A percentile compares a stretch with the other conserved stretches of the same genome.
phyloP scores from a whole-genome alignment of 2,113 vertebrate genomes.

The Hippotragus niger region DNA sequence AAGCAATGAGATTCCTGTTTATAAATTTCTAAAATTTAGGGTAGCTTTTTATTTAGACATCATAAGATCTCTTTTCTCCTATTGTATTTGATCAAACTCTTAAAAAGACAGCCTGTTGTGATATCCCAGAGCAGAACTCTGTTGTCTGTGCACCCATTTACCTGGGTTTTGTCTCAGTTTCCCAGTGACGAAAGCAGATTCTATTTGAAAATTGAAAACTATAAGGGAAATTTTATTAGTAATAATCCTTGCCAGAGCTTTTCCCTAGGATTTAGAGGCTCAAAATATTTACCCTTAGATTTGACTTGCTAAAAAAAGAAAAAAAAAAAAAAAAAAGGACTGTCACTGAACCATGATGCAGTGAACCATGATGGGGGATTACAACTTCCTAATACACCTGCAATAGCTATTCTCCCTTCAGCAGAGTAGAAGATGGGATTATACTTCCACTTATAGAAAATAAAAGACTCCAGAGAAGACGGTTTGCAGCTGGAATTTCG shows the following conservation, averaged over 20 bases:
- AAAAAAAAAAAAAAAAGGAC: neutral
- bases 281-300: neutral
- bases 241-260: neutral
- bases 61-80: neutral
- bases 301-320: neutral
- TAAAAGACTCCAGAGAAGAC: neutral
- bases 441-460: neutral
- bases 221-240: neutral
- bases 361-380: neutral
- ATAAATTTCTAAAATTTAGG: neutral
- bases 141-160: neutral
- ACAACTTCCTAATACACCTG: neutral
- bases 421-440: rapidly evolving
- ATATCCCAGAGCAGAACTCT: neutral
- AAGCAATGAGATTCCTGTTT: neutral
- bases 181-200: neutral
- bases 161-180: neutral
- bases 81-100: neutral
- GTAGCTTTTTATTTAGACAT: neutral
- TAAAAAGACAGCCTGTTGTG: neutral
- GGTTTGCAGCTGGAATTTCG: neutral
- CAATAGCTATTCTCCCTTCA: neutral
- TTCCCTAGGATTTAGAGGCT: neutral
- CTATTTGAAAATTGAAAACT: neutral
- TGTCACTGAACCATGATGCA: neutral